Percentiles rank a stretch among this genome's conserved stretches.
Evolutionary conservation across 1,140 invertebrate genomes (phyloP).

Genomic region (Holcopasites calliopsidis): DNA sequence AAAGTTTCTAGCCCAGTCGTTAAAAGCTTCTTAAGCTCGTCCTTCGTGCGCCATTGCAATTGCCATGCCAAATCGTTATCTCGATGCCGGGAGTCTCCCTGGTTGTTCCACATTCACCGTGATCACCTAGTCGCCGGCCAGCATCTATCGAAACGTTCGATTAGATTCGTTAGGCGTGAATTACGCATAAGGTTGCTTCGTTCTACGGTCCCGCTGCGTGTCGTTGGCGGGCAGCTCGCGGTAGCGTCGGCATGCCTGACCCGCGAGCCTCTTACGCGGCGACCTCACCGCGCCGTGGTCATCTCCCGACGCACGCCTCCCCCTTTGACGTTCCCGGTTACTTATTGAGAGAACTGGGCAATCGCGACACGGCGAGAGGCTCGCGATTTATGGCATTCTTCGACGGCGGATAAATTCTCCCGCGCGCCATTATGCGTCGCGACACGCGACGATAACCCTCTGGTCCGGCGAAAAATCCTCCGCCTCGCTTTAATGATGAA

Average conservation of each 20-base stretch:
- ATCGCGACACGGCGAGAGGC: slow-evolving; percentile 12
- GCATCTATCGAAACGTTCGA: no score
- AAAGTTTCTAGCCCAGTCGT: no score
- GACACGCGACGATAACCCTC: slow-evolving; percentile 20
- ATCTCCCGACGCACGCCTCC: slow-evolving; percentile 54
- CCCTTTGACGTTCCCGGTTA: slow-evolving; percentile 37
- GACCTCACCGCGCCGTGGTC: slow-evolving; percentile 50
- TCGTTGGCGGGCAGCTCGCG: slow-evolving; percentile 44
- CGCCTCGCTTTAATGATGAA: background rate
- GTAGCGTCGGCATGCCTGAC: slow-evolving; percentile 58
- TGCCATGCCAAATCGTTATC: background rate
- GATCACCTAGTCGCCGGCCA: no score
- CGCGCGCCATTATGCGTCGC: background rate
- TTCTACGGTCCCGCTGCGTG: no score
- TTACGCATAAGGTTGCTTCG: slow-evolving; percentile 21
- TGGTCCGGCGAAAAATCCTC: background rate
- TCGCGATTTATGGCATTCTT: slow-evolving; percentile 35
- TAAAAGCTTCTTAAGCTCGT: no score
- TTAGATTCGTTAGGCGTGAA: no score
- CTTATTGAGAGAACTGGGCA: slow-evolving; percentile 49
- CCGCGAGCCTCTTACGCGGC: slow-evolving; percentile 44
- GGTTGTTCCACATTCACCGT: background rate
- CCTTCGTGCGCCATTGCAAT: no score
- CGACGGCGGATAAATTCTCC: slow-evolving; percentile 24
- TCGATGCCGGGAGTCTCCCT: background rate